Evolutionary conservation across 2,113 vertebrate species (phyloP).

Genomic region (Ailuropoda melanoleuca): DNA sequence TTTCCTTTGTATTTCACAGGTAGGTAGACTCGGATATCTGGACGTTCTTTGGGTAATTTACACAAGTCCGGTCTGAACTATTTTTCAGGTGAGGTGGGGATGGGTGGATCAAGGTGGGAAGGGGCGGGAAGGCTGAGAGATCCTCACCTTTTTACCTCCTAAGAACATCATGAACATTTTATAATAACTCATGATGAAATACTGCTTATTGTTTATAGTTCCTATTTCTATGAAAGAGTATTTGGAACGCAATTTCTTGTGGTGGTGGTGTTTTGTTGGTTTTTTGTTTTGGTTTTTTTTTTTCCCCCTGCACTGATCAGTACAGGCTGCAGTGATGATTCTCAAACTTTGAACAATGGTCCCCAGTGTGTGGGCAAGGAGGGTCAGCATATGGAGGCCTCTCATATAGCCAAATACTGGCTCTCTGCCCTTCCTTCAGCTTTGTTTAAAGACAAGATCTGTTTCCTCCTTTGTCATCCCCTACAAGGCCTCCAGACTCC

Average conservation of each 20-base stretch:
- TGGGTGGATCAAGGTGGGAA: not conserved
- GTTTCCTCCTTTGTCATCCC: not conserved
- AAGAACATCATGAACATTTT: not conserved
- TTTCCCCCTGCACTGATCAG: not conserved
- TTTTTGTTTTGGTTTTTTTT: not conserved
- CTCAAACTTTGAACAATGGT: not conserved
- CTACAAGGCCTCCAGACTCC: not conserved
- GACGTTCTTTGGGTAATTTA: not conserved
- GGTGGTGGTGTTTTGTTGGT: not conserved
- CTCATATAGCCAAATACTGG: not conserved
- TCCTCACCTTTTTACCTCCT: not conserved
- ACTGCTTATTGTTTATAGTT: not conserved
- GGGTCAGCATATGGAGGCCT: not conserved
- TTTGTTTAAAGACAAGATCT: conserved; percentile 19
- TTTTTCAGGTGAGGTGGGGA: not conserved
- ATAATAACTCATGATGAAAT: not conserved
- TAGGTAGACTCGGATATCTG: not conserved
- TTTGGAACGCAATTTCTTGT: not conserved
- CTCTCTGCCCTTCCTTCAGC: not conserved
- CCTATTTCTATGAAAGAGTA: not conserved
- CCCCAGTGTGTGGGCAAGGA: not conserved
- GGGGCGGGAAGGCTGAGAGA: not conserved
- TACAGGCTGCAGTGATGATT: not conserved
- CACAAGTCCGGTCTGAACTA: not conserved
- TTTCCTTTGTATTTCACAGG: not conserved